Evolutionary conservation across 2,113 vertebrate species (phyloP).

Genomic region (Antigone vipio): DNA sequence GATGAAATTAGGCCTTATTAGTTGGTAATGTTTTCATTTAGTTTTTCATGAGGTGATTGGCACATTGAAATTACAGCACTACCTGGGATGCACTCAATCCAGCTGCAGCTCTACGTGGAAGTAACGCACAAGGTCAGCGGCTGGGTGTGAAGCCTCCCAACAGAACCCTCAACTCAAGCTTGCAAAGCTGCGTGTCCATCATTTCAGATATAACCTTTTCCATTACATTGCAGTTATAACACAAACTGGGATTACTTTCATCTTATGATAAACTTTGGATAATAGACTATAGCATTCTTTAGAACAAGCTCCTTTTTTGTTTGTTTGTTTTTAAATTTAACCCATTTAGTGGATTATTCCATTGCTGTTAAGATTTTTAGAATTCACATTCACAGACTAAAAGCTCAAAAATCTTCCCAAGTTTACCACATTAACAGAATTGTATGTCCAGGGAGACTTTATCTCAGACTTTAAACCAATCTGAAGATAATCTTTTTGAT

Average conservation of each 20-base stretch:
- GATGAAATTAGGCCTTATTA: constrained; percentile 34
- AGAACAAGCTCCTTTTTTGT: neutral
- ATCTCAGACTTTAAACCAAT: neutral
- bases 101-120: neutral
- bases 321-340: neutral
- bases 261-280: neutral
- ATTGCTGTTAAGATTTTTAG: neutral
- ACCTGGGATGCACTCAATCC: neutral
- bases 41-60: neutral
- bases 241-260: neutral
- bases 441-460: neutral
- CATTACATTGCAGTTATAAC: neutral
- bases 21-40: neutral
- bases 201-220: neutral
- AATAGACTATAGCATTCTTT: neutral
- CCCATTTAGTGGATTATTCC: neutral
- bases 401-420: neutral
- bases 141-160: neutral
- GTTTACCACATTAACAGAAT: neutral
- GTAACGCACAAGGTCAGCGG: neutral
- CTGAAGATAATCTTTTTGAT: neutral
- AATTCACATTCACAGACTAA: neutral
- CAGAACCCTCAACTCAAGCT: neutral
- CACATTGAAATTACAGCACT: neutral
- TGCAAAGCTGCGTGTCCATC: neutral